phyloP scores from a whole-genome alignment of 2,888 invertebrate species.

The Bellardia pandia region DNA sequence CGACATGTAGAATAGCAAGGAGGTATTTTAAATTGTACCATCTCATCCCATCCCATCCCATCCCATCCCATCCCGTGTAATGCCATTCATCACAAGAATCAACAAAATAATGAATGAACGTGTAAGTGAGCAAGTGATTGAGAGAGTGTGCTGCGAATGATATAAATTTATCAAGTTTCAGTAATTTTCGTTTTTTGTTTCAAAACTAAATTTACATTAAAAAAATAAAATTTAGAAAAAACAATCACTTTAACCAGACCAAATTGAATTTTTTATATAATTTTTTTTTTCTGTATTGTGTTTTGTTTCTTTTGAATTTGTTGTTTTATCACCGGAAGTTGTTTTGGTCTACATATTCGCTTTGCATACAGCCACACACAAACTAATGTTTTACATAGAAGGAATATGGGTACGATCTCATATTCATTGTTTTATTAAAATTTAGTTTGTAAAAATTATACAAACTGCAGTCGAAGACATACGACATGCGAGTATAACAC shows the following conservation, averaged over 20 bases:
- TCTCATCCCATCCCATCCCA: neutral
- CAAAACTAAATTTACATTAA: constrained; percentile 35
- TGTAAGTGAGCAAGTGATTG: neutral
- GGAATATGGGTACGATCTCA: constrained; percentile 19
- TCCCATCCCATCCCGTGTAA: neutral
- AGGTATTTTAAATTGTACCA: constrained; percentile 13
- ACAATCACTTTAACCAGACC: constrained; percentile 37
- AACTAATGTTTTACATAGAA: neutral
- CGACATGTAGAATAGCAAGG: constrained; percentile 15
- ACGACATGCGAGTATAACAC: neutral
- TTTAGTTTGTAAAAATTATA: constrained; percentile 17
- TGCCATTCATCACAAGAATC: constrained; percentile 21
- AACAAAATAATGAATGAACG: constrained; percentile 2
- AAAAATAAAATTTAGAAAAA: constrained; percentile 46
- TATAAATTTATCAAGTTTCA: constrained; percentile 53
- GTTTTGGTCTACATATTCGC: constrained; percentile 72
- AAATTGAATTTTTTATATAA: constrained; percentile 40
- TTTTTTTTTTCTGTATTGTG: constrained; percentile 8
- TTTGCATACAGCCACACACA: constrained; percentile 18
- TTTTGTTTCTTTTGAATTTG: constrained; percentile 54
- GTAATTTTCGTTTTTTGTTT: constrained; percentile 4
- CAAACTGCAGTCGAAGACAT: constrained; percentile 26
- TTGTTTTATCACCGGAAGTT: constrained; percentile 76
- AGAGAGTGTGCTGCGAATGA: constrained; percentile 3
- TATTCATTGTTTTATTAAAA: constrained; percentile 54